phyloP scores from a whole-genome alignment of 2,113 vertebrate species.

The Petrocephalus zakoni region DNA sequence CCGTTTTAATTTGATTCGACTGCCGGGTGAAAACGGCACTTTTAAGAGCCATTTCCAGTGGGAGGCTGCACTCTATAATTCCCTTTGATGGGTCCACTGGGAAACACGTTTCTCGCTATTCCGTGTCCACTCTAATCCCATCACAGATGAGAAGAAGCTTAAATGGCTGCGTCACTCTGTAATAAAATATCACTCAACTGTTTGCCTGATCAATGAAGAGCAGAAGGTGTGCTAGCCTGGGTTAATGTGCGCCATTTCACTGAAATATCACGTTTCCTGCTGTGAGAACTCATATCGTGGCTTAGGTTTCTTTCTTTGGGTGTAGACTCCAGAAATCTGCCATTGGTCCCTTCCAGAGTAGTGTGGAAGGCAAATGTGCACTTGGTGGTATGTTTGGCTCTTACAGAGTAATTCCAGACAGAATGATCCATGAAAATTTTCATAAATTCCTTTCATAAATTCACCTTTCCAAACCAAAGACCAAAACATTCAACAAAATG shows the following conservation, averaged over 20 bases:
- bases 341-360: neutral
- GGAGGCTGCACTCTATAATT: constrained; percentile 57
- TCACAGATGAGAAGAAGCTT: constrained; percentile 68
- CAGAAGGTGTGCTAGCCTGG: constrained; percentile 67
- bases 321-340: neutral
- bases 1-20: constrained; percentile 60
- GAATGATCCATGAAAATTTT: neutral
- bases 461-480: neutral
- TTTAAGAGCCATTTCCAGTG: constrained; percentile 46
- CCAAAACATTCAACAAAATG: neutral
- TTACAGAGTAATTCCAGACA: neutral
- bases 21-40: constrained; percentile 42
- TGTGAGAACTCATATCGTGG: constrained; percentile 48
- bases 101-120: constrained; percentile 60
- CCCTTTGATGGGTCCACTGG: constrained; percentile 59
- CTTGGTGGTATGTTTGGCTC: neutral
- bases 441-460: neutral
- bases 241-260: constrained; percentile 75
- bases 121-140: constrained; percentile 59
- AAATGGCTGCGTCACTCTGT: constrained; percentile 57
- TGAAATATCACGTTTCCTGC: constrained; percentile 75
- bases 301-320: constrained; percentile 47
- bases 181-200: constrained; percentile 73
- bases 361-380: neutral
- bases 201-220: constrained; percentile 82